Percentiles rank a stretch among this genome's conserved stretches.
These are phyloP conservation scores for Hippocampus abdominalis DNA, from an alignment of 2,113 vertebrate genomes.

Conservation along the genomic window DNA sequence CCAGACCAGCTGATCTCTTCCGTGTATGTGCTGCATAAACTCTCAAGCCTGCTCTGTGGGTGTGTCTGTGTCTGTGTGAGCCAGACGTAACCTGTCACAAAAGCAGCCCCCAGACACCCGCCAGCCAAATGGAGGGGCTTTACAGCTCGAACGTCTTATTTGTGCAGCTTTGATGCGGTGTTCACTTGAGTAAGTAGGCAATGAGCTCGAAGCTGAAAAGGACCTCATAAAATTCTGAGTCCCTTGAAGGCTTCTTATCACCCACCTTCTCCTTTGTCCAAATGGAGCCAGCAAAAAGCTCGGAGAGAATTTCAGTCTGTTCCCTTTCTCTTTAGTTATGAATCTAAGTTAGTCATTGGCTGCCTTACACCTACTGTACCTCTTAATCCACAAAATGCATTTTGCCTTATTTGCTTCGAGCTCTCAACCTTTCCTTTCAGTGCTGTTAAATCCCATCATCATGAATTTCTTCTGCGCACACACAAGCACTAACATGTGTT, in stretches of 20 bases:
- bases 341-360: not conserved
- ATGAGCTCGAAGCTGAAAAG: conserved; percentile 2
- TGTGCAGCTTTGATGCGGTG: conserved; percentile 39
- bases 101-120: conserved; percentile 24
- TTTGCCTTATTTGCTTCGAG: not conserved
- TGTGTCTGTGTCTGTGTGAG: conserved; percentile 10
- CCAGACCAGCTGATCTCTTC: conserved; percentile 35
- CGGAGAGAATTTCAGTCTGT: not conserved
- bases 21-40: conserved; percentile 41
- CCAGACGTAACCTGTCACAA: conserved; percentile 44
- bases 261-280: conserved; percentile 8
- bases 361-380: not conserved
- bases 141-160: conserved; percentile 38
- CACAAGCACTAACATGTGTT: conserved; percentile 82
- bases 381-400: not conserved
- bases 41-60: conserved; percentile 30
- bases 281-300: conserved; percentile 8
- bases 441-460: conserved; percentile 44
- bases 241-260: conserved; percentile 2
- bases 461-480: conserved; percentile 63
- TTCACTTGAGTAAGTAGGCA: conserved; percentile 27
- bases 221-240: conserved; percentile 12
- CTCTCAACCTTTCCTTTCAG: conserved; percentile 4
- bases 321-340: not conserved
- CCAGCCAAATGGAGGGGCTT: conserved; percentile 50